These are phyloP conservation scores for Sinhomidia bicolor DNA, from an alignment of 2,888 invertebrate species.

Conservation along the genomic window DNA sequence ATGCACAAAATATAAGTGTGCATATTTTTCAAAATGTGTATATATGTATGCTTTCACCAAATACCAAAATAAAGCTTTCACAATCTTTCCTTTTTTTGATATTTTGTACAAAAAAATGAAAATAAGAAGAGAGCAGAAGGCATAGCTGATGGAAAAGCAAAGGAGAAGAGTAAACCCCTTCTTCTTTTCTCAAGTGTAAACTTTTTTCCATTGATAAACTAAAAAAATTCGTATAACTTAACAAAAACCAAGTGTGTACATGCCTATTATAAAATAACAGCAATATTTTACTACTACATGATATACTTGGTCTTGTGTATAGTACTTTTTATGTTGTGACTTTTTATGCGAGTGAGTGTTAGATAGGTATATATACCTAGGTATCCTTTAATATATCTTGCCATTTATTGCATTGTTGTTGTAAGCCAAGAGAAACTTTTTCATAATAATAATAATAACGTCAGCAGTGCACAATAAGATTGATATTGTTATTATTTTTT, in stretches of 20 bases:
- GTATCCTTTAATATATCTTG: no score
- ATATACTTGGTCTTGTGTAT: no score
- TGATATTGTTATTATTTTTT: slow-evolving; percentile 25
- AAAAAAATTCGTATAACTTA: no score
- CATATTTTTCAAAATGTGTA: not conserved
- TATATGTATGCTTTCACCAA: not conserved
- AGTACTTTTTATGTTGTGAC: no score
- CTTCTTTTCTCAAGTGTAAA: not conserved
- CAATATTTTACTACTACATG: no score
- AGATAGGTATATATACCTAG: no score
- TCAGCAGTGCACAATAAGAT: not conserved
- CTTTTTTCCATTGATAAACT: slow-evolving; percentile 12
- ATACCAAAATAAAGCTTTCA: not conserved
- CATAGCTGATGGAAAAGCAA: not conserved
- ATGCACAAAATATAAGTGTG: not conserved
- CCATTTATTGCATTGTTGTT: no score
- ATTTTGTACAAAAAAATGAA: not conserved
- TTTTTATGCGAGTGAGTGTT: no score
- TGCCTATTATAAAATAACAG: no score
- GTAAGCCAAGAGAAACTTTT: not conserved
- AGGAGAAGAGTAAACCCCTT: not conserved
- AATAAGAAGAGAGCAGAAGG: not conserved
- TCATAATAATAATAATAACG: not conserved
- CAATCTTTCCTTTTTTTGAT: not conserved
- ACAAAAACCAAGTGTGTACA: no score